phyloP scores from a whole-genome alignment of 2,888 invertebrate species.

The Nomada flava region DNA sequence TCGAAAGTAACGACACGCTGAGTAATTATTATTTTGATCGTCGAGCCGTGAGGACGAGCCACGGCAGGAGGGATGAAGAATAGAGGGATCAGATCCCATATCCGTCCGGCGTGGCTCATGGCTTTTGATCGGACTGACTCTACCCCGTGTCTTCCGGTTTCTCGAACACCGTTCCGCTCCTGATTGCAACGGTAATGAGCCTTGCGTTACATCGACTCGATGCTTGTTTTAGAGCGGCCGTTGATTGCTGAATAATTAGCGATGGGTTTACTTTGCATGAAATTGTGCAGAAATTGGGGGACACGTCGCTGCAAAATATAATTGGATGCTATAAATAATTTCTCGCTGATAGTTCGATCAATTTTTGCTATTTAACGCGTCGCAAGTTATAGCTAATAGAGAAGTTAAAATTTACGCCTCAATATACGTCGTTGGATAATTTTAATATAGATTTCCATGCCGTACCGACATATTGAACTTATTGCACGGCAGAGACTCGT shows the following conservation, averaged over 20 bases:
- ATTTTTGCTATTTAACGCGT: too few relatives aligned
- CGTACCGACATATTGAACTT: slow-evolving; percentile 5
- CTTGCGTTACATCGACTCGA: not conserved
- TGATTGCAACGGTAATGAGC: slow-evolving; percentile 52
- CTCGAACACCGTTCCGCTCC: slow-evolving; percentile 55
- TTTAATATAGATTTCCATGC: not conserved
- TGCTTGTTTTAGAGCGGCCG: not conserved
- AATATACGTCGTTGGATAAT: too few relatives aligned
- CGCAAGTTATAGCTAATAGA: too few relatives aligned
- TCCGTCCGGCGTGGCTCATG: slow-evolving; percentile 61
- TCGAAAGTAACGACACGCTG: slow-evolving; percentile 66
- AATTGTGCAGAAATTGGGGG: not conserved
- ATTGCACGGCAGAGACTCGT: slow-evolving; percentile 9
- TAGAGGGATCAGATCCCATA: slow-evolving; percentile 54
- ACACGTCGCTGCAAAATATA: too few relatives aligned
- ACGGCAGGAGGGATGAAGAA: slow-evolving; percentile 23
- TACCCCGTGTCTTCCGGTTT: slow-evolving; percentile 70
- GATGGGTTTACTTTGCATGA: not conserved
- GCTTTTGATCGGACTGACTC: slow-evolving; percentile 71
- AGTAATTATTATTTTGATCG: slow-evolving; percentile 78
- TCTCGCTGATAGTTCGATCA: too few relatives aligned
- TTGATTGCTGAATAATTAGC: not conserved
- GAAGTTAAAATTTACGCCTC: too few relatives aligned
- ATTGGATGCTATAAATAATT: too few relatives aligned
- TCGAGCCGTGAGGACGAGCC: slow-evolving; percentile 66